Evolutionary conservation across 2,113 vertebrate species (phyloP).

Genomic region (Tragelaphus buxtoni): DNA sequence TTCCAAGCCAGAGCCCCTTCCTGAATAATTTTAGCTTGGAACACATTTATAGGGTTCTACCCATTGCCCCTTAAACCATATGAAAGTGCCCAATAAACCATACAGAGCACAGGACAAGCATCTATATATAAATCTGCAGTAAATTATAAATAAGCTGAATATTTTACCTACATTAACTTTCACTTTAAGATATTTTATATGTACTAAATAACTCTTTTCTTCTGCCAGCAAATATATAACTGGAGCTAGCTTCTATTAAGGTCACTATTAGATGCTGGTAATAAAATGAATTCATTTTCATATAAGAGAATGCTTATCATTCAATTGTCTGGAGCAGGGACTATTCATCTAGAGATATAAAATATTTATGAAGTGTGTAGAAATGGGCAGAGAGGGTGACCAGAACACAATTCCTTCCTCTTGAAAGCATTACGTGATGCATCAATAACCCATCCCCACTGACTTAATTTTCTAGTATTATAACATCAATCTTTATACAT

Average conservation of each 20-base stretch:
- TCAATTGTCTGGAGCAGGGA: background rate
- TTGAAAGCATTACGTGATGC: background rate
- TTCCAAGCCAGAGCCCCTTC: background rate
- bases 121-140: background rate
- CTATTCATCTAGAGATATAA: constrained; percentile 22
- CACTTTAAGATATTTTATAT: constrained; percentile 4
- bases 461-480: background rate
- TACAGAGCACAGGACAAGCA: background rate
- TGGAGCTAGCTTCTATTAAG: background rate
- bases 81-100: background rate
- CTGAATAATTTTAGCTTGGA: background rate
- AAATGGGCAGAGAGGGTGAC: background rate
- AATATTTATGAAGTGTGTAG: background rate
- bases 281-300: constrained; percentile 34
- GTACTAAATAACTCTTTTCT: background rate
- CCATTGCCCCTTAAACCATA: background rate
- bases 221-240: background rate
- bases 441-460: background rate
- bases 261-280: background rate
- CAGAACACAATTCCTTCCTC: background rate
- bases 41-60: background rate
- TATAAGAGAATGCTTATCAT: background rate
- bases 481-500: background rate
- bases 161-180: background rate
- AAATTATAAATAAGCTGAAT: background rate